phyloP scores from a whole-genome alignment of 2,113 vertebrate genomes.

The Dinomys branickii region DNA sequence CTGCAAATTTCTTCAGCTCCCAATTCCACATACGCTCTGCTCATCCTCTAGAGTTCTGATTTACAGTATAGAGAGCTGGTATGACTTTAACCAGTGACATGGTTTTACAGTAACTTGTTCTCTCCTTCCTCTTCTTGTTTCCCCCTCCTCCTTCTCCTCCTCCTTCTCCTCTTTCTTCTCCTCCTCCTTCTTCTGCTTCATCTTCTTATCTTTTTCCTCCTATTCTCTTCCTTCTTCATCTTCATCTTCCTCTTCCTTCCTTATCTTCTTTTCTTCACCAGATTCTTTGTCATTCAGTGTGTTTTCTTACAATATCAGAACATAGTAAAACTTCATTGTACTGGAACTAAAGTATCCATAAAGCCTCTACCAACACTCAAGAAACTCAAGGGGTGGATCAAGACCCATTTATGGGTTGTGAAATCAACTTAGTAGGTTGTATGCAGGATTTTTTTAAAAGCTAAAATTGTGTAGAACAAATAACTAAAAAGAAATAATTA shows the following conservation, averaged over 20 bases:
- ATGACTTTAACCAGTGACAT: neutral
- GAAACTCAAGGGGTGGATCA: neutral
- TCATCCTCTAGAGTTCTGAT: neutral
- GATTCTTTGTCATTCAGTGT: neutral
- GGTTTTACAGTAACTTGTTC: conserved; percentile 22
- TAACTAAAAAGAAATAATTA: conserved; percentile 28
- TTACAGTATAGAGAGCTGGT: neutral
- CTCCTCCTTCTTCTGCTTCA: neutral
- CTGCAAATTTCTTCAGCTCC: neutral
- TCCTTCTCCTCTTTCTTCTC: neutral
- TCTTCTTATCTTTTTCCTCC: neutral
- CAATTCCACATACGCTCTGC: neutral
- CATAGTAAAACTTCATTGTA: neutral
- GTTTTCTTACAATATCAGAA: conserved; percentile 12
- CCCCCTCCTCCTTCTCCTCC: neutral
- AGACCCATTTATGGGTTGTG: conserved; percentile 4
- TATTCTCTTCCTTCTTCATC: too few relatives aligned
- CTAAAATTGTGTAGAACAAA: neutral
- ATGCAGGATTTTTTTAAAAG: neutral
- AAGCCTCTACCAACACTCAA: neutral
- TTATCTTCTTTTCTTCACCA: neutral
- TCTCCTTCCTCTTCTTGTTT: neutral
- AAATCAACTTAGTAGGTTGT: conserved; percentile 34
- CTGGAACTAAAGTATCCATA: neutral
- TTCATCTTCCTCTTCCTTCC: too few relatives aligned